Percentiles rank a stretch among this genome's conserved stretches.
These are phyloP conservation scores for Patella depressa DNA, from an alignment of 2,888 invertebrate genomes.

Conservation along the genomic window DNA sequence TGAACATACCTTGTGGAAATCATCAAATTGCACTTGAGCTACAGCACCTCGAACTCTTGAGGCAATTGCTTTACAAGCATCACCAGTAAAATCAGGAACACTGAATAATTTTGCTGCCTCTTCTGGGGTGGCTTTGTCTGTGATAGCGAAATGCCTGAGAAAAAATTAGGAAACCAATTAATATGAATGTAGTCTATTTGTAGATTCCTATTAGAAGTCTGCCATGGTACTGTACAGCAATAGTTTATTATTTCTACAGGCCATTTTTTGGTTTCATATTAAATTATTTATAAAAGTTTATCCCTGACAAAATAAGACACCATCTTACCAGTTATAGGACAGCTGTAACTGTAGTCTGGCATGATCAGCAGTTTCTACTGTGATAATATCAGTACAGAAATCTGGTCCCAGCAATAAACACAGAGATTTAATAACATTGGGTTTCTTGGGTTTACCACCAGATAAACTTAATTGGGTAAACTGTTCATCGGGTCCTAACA, in stretches of 20 bases:
- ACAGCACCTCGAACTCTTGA: slow-evolving; percentile 73
- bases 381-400: slow-evolving; percentile 74
- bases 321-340: slow-evolving; percentile 73
- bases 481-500: slow-evolving; percentile 74
- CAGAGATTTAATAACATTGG: slow-evolving; percentile 72
- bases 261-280: too few species aligned
- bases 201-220: too few species aligned
- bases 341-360: slow-evolving; percentile 73
- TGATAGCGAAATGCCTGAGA: slow-evolving; percentile 71
- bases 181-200: not conserved
- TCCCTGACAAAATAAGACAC: too few species aligned
- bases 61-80: slow-evolving; percentile 74
- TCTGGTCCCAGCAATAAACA: slow-evolving; percentile 74
- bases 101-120: slow-evolving; percentile 73
- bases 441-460: slow-evolving; percentile 74
- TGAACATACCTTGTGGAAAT: slow-evolving; percentile 73
- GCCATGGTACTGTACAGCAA: too few species aligned
- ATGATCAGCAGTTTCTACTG: slow-evolving; percentile 74
- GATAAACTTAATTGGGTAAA: slow-evolving; percentile 74
- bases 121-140: slow-evolving; percentile 55
- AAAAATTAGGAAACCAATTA: not conserved
- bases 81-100: slow-evolving; percentile 74
- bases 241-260: too few species aligned
- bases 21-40: slow-evolving; percentile 73
- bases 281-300: too few species aligned